A percentile compares a stretch with the other conserved stretches of the same genome.
phyloP scores from a whole-genome alignment of 2,888 invertebrate species.

The Leucania comma region DNA sequence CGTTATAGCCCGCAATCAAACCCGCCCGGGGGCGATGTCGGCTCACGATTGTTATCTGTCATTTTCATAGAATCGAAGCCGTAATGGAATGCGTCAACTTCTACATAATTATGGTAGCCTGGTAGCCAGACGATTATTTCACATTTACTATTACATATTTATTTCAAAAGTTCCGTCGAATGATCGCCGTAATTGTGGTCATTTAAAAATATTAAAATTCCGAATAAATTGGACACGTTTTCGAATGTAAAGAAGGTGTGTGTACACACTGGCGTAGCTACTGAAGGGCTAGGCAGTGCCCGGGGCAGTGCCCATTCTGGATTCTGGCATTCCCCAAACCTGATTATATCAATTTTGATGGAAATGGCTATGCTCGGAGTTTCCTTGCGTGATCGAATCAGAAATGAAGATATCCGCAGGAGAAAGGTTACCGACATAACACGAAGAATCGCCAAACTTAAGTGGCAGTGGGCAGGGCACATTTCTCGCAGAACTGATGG shows the following conservation, averaged over 20 bases:
- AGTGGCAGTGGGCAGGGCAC: too few relatives aligned
- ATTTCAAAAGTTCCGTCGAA: conserved; percentile 28
- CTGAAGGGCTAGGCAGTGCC: too few relatives aligned
- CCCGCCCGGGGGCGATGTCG: conserved; percentile 51
- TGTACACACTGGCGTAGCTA: too few relatives aligned
- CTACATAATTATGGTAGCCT: conserved; percentile 57
- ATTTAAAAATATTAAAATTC: conserved; percentile 40
- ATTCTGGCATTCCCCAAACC: too few relatives aligned
- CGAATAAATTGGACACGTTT: conserved; percentile 49
- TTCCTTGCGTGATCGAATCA: too few relatives aligned
- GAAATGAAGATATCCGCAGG: too few relatives aligned
- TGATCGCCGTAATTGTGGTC: conserved; percentile 14
- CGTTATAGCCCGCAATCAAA: conserved; percentile 58
- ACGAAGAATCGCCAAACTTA: too few relatives aligned
- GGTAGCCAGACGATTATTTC: conserved; percentile 51
- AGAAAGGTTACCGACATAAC: too few relatives aligned
- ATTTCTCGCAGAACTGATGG: too few relatives aligned
- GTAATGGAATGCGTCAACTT: conserved; percentile 61
- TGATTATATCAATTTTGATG: too few relatives aligned
- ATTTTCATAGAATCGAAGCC: conserved; percentile 64
- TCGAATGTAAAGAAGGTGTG: conserved; percentile 23
- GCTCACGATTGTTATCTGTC: conserved; percentile 62
- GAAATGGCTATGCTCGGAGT: too few relatives aligned
- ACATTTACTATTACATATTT: conserved; percentile 49
- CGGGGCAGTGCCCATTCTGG: too few relatives aligned